Conservation (phyloP, 2,113 vertebrate genomes). For the Macrotus californicus region DNA sequence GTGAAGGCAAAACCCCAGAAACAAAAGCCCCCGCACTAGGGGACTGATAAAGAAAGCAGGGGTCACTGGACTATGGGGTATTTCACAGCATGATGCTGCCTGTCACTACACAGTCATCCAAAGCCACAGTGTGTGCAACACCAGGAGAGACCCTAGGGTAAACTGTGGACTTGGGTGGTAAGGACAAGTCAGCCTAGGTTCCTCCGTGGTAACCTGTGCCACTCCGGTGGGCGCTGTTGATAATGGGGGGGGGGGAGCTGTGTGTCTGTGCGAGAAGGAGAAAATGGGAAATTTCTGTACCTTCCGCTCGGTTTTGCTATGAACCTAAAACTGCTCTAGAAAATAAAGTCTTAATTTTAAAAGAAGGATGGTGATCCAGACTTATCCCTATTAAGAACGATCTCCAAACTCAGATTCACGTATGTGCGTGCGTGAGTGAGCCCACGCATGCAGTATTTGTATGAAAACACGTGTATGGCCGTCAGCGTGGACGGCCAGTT, state of each 20-base stretch:
- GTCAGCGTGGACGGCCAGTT: background rate
- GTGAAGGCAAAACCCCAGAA: background rate
- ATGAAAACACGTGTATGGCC: background rate
- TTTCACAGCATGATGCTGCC: background rate
- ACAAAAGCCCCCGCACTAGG: background rate
- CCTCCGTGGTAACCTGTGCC: background rate
- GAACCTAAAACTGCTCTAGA: background rate
- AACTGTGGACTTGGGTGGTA: background rate
- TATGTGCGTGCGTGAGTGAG: background rate
- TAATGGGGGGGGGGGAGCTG: too few relatives aligned
- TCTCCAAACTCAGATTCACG: background rate
- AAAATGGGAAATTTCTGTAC: background rate
- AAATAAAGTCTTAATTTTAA: background rate
- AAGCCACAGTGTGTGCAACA: background rate
- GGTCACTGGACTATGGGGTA: too few relatives aligned
- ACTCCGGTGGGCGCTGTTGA: background rate
- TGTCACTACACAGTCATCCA: background rate
- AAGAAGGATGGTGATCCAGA: background rate
- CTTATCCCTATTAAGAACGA: background rate
- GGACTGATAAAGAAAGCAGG: background rate
- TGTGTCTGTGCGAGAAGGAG: rapidly evolving
- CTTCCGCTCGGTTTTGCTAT: background rate
- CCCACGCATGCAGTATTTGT: background rate
- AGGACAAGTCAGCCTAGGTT: rapidly evolving
- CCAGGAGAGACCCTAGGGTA: rapidly evolving